Conservation (phyloP, 2,113 vertebrate species). For the Lepus europaeus region DNA sequence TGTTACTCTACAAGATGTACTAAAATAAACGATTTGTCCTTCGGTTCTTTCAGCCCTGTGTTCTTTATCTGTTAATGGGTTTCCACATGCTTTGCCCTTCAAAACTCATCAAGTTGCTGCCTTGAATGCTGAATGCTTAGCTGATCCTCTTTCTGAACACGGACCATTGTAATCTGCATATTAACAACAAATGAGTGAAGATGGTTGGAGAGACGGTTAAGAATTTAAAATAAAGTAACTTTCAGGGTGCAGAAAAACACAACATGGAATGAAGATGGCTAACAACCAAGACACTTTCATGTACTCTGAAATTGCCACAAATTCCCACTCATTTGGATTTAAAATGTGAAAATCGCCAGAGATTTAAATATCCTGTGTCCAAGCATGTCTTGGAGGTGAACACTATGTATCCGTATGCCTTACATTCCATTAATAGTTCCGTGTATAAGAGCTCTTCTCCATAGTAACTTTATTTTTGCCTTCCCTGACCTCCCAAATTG, state of each 20-base stretch:
- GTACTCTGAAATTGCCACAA: background rate
- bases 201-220: background rate
- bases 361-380: background rate
- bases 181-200: background rate
- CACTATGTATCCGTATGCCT: background rate
- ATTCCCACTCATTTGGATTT: background rate
- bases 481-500: background rate
- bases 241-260: background rate
- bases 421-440: background rate
- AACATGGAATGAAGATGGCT: background rate
- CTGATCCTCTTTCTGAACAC: slow-evolving; percentile 65
- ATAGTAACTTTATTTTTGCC: background rate
- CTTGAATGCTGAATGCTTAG: slow-evolving; percentile 68
- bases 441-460: background rate
- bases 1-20: slow-evolving; percentile 42
- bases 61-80: slow-evolving; percentile 50
- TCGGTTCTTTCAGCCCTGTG: slow-evolving; percentile 69
- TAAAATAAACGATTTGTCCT: slow-evolving; percentile 72
- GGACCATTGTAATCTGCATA: slow-evolving; percentile 28
- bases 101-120: slow-evolving; percentile 58
- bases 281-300: background rate
- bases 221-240: background rate
- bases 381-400: background rate
- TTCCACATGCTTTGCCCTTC: slow-evolving; percentile 72
- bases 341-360: background rate